A percentile compares a stretch with the other conserved stretches of the same genome.
Conservation (phyloP, 2,888 invertebrate species). For the Amblyteles armatorius region DNA sequence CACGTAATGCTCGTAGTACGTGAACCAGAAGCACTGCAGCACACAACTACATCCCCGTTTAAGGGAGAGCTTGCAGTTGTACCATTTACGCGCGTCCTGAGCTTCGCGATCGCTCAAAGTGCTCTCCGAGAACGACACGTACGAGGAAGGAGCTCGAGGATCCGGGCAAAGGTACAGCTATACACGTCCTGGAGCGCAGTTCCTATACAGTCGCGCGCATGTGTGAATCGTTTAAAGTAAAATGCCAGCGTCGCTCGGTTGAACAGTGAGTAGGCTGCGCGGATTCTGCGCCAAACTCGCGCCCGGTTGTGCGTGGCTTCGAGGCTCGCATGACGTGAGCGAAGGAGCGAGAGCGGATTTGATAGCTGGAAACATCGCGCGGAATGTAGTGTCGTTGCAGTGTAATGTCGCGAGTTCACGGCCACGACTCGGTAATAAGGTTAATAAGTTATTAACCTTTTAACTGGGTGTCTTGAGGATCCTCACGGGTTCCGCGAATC, state of each 20-base stretch:
- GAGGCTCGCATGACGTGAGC: constrained; percentile 20
- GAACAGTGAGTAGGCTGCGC: constrained; percentile 34
- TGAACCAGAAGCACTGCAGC: background rate
- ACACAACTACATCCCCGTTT: constrained; percentile 22
- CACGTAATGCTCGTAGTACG: constrained; percentile 22
- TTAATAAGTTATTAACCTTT: constrained; percentile 51
- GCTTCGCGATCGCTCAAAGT: constrained; percentile 60
- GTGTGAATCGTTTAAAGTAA: constrained; percentile 50
- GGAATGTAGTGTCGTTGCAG: constrained; percentile 35
- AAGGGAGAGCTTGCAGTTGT: constrained; percentile 34
- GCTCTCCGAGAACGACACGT: constrained; percentile 48
- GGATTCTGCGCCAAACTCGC: constrained; percentile 17
- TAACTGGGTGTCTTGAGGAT: constrained; percentile 48
- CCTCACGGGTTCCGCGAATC: constrained; percentile 2
- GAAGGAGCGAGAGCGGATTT: constrained; percentile 1
- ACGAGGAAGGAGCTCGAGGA: constrained; percentile 46
- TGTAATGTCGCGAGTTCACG: constrained; percentile 44
- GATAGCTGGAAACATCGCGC: background rate
- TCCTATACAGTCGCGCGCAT: constrained; percentile 5
- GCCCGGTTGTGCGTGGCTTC: constrained; percentile 17
- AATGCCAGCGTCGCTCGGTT: constrained; percentile 48
- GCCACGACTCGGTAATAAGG: constrained; percentile 27
- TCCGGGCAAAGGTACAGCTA: constrained; percentile 32
- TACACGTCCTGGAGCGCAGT: constrained; percentile 2
- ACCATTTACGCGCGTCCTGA: constrained; percentile 57